Conservation (phyloP, 2,113 vertebrate species). For the Aegotheles bennettii region DNA sequence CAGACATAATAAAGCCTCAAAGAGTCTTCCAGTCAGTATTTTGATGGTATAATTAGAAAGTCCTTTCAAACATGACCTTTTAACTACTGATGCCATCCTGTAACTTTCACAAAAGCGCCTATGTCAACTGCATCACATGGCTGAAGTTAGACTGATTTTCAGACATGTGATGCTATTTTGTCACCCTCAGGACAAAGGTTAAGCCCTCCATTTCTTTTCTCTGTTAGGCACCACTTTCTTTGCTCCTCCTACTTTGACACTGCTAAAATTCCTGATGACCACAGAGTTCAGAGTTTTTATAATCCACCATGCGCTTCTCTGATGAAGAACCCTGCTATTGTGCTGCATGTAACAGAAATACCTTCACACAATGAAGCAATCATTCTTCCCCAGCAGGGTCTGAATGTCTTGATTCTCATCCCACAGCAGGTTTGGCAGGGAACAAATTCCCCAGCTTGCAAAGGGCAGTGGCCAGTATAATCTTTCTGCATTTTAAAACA, state of each 20-base stretch:
- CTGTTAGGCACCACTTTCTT: slow-evolving; percentile 46
- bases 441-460: slow-evolving; percentile 35
- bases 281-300: slow-evolving; percentile 40
- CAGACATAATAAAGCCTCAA: neutral
- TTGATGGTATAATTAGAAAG: slow-evolving; percentile 7
- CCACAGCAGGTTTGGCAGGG: slow-evolving; percentile 29
- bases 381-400: slow-evolving; percentile 33
- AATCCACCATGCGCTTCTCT: slow-evolving; percentile 14
- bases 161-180: slow-evolving; percentile 71
- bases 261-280: slow-evolving; percentile 52
- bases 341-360: slow-evolving; percentile 49
- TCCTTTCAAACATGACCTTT: slow-evolving; percentile 29
- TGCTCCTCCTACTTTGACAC: slow-evolving; percentile 33
- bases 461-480: slow-evolving; percentile 42
- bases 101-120: slow-evolving; percentile 38
- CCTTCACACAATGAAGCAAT: slow-evolving; percentile 51
- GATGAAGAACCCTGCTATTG: slow-evolving; percentile 45
- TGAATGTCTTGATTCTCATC: slow-evolving; percentile 58
- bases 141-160: slow-evolving; percentile 56
- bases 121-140: slow-evolving; percentile 62
- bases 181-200: slow-evolving; percentile 74
- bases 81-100: slow-evolving; percentile 28
- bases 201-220: slow-evolving; percentile 66
- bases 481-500: slow-evolving; percentile 51
- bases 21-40: neutral